Base-by-base conservation (phyloP, 1,140 invertebrate species). In the Glomeris maerens region DNA sequence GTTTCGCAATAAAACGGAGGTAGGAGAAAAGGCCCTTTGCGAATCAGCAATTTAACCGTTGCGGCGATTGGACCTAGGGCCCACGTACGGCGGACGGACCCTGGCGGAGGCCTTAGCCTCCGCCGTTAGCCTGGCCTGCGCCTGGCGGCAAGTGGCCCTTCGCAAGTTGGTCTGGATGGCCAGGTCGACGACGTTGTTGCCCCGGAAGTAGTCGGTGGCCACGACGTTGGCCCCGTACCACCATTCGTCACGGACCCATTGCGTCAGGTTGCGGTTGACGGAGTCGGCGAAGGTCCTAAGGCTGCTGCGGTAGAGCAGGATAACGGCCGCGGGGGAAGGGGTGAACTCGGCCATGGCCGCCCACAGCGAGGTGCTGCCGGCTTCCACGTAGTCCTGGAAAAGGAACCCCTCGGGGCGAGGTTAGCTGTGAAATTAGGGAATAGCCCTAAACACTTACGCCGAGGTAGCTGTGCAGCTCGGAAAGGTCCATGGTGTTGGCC, bases 271-370 rank as follows among this genome's bases (percentile, higher is more conserved):
- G 38, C 72, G 64, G 61, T 84, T 84, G 10, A 81, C 74, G 0
- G 64, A 66, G 56, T 84, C 74, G 0, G 83, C 82, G 61, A 84
- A 72, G 21, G 75, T 72, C 20, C 83, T 65, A 17, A 87, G 62
- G 5, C 79, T 81, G 4, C 76, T 72, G 14, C 57, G 75, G 27
- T 71, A 66, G 52, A 78, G 70, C 41, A 84, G 72, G 5, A 84
- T 64, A 31, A 84, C 69, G 50, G 83, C 81, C 28, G 79, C 64
- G 0, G 78, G 70, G 17, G 71, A 73, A 1, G 83, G 82, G 0
- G 84, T 87, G 25, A 84, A 71, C 65, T 87, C 81, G 0, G 81
- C 81, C 84, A 86, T 86, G 1, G 80, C 75, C 0, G 83, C 80
- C 76, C 79, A 82, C 23, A 81, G 60, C 1, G 75, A 42, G 67